A percentile compares a stretch with the other conserved stretches of the same genome.
Conservation (phyloP, 2,888 invertebrate genomes). For the Heliconius hortense region DNA sequence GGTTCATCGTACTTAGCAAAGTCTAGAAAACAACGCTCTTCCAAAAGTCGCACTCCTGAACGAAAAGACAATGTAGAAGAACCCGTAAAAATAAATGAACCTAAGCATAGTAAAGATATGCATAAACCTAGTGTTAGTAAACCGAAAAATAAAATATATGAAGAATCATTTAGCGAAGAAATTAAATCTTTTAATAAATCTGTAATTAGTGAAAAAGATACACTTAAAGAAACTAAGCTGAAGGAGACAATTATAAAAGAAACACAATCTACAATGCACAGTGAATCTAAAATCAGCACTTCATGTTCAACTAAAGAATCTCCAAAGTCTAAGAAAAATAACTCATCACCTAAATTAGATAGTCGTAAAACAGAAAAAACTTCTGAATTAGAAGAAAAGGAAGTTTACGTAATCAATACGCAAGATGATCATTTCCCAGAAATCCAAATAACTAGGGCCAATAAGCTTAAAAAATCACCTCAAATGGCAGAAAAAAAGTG, state of each 20-base stretch:
- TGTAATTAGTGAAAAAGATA: conserved; percentile 29
- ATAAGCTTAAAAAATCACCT: conserved; percentile 67
- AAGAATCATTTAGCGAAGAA: conserved; percentile 22
- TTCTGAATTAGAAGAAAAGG: conserved; percentile 60
- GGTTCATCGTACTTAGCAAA: conserved; percentile 56
- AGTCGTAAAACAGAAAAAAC: conserved; percentile 57
- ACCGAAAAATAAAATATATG: conserved; percentile 46
- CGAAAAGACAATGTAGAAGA: conserved; percentile 48
- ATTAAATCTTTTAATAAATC: conserved; percentile 22
- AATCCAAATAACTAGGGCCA: conserved; percentile 71
- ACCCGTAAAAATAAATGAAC: conserved; percentile 48
- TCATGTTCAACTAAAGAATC: conserved; percentile 51
- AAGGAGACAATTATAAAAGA: conserved; percentile 34
- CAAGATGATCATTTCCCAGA: conserved; percentile 74
- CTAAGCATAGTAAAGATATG: conserved; percentile 48
- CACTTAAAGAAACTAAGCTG: conserved; percentile 21
- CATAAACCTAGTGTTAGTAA: conserved; percentile 45
- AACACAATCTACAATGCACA: conserved; percentile 16
- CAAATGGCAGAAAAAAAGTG: conserved; percentile 51
- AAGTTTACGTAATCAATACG: conserved; percentile 74
- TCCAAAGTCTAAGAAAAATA: conserved; percentile 61
- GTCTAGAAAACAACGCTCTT: conserved; percentile 60
- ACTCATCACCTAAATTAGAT: conserved; percentile 64
- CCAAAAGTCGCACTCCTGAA: conserved; percentile 62
- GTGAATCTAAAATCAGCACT: conserved; percentile 38